A percentile compares a stretch with the other conserved stretches of the same genome.
phyloP scores from a whole-genome alignment of 2,888 invertebrate species.

The Gastrophysa polygoni region DNA sequence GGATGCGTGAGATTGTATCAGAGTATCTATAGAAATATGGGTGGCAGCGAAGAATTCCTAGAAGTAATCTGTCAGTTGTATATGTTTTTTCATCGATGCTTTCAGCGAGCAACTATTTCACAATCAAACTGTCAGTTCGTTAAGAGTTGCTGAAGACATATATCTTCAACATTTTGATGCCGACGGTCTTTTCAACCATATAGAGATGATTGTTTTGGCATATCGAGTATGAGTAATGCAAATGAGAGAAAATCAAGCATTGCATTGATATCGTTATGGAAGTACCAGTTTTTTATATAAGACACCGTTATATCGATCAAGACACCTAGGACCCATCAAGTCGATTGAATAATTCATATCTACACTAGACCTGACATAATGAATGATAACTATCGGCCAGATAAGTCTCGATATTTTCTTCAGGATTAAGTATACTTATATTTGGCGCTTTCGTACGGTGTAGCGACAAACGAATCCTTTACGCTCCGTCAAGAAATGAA shows the following conservation, averaged over 20 bases:
- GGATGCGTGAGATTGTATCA: not conserved
- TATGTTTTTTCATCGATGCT: too few species aligned
- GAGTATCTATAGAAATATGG: not conserved
- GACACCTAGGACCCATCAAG: constrained; percentile 1
- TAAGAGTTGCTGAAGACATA: not conserved
- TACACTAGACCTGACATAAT: constrained; percentile 3
- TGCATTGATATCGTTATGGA: not conserved
- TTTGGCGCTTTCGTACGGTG: constrained; percentile 1
- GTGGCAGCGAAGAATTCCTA: not conserved
- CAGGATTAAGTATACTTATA: not conserved
- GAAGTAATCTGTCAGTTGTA: not conserved
- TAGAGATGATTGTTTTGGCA: not conserved
- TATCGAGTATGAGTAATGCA: not conserved
- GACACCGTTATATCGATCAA: not conserved
- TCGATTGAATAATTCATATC: not conserved
- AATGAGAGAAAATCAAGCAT: not conserved
- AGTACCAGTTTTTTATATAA: not conserved
- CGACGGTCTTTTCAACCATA: not conserved
- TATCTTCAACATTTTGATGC: not conserved
- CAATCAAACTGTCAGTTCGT: not conserved
- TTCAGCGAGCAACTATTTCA: too few species aligned
- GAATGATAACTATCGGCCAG: not conserved
- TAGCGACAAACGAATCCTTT: constrained; percentile 7
- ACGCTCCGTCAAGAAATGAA: constrained; percentile 6
- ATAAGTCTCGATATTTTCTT: not conserved